These are phyloP conservation scores for Propithecus deckenii DNA, from an alignment of 2,797 vertebrate genomes.

Conservation along the genomic window DNA sequence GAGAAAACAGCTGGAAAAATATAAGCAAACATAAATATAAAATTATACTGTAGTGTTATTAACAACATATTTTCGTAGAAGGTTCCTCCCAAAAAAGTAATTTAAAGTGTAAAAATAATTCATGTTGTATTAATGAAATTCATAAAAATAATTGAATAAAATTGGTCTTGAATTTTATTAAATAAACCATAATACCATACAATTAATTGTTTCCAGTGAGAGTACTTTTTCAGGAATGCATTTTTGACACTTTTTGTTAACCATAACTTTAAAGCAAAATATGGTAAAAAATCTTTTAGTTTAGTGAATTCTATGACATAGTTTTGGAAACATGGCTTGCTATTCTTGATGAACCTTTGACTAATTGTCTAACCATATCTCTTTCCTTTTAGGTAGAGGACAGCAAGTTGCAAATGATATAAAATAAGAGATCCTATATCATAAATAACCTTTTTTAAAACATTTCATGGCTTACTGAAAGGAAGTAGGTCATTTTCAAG, in stretches of 20 bases:
- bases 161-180: background rate
- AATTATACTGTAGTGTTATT: background rate
- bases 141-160: background rate
- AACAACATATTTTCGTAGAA: background rate
- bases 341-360: background rate
- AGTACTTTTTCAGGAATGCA: background rate
- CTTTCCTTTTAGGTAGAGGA: background rate
- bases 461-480: background rate
- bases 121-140: background rate
- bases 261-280: background rate
- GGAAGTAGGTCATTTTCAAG: background rate
- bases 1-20: background rate
- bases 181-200: background rate
- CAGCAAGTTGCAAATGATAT: background rate
- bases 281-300: background rate
- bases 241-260: background rate
- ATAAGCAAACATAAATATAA: background rate
- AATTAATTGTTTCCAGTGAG: background rate
- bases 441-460: background rate
- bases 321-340: background rate
- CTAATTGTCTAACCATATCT: background rate
- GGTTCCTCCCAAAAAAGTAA: background rate
- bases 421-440: background rate
- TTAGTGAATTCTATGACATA: background rate
- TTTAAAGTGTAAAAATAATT: background rate